Conservation (phyloP, 1,140 invertebrate species). For the Heterodera schachtii region DNA sequence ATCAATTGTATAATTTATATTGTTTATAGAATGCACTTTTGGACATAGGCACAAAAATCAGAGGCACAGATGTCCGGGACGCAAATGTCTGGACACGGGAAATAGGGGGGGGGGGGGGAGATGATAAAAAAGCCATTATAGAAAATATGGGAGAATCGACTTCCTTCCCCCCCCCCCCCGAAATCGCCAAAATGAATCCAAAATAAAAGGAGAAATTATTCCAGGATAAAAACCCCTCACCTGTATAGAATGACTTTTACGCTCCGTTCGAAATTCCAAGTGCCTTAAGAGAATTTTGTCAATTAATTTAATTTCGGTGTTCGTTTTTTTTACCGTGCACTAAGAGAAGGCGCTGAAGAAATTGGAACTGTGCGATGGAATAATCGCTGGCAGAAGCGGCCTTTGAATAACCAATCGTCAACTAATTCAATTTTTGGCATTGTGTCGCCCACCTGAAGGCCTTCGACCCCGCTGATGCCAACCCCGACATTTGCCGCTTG, state of each 20-base stretch:
- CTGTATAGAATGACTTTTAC: slow-evolving; percentile 95
- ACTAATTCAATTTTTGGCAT: background rate
- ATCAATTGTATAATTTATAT: too few species aligned
- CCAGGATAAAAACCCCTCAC: background rate
- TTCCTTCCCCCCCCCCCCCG: too few species aligned
- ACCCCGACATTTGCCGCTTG: slow-evolving; percentile 79
- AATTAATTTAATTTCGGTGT: background rate
- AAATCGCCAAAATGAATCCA: too few species aligned
- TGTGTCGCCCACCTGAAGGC: slow-evolving; percentile 74
- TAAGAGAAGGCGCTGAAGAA: slow-evolving; percentile 82
- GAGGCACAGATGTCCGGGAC: too few species aligned
- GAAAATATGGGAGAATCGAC: too few species aligned
- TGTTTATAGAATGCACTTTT: too few species aligned
- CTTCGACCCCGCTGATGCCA: slow-evolving; percentile 97
- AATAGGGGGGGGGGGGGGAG: too few species aligned
- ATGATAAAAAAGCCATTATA: too few species aligned
- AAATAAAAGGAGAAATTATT: too few species aligned
- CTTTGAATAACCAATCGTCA: background rate
- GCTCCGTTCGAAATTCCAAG: slow-evolving; percentile 95
- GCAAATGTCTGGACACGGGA: too few species aligned
- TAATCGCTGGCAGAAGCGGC: slow-evolving; percentile 92
- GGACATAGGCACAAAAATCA: too few species aligned
- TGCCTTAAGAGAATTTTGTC: slow-evolving; percentile 68
- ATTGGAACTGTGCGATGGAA: slow-evolving; percentile 79
- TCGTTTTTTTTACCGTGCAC: slow-evolving; percentile 76